Conservation (phyloP, 2,797 vertebrate genomes). For the Dryobates pubescens region DNA sequence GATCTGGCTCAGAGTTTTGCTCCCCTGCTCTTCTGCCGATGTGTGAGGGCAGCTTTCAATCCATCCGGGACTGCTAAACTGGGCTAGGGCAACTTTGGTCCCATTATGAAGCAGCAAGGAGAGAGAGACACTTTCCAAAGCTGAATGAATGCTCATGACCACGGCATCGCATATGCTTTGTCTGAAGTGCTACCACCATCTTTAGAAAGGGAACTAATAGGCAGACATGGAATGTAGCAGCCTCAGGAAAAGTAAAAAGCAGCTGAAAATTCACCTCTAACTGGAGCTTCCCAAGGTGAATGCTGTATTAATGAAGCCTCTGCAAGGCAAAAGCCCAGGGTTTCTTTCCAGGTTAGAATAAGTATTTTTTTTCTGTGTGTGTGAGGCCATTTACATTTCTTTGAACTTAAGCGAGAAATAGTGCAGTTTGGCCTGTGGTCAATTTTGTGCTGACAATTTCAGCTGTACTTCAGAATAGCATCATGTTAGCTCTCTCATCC, state of each 20-base stretch:
- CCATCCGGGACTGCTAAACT: background rate
- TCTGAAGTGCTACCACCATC: background rate
- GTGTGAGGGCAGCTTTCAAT: background rate
- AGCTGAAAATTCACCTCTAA: background rate
- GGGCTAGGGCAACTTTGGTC: background rate
- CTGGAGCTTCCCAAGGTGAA: background rate
- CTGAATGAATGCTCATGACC: background rate
- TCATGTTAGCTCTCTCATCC: background rate
- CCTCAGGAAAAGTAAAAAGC: background rate
- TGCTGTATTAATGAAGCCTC: background rate
- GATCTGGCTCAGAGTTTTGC: background rate
- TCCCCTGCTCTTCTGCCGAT: background rate
- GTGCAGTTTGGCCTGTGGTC: background rate
- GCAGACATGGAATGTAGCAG: background rate
- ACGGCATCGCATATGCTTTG: background rate
- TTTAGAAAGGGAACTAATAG: background rate
- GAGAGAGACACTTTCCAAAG: background rate
- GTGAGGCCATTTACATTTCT: background rate
- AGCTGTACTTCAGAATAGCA: background rate
- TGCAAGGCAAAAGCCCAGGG: background rate
- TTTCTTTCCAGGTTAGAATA: background rate
- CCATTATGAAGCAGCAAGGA: background rate
- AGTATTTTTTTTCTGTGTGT: background rate
- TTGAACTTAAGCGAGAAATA: background rate
- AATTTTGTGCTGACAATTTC: background rate